phyloP scores from a whole-genome alignment of 2,113 vertebrate species.

The Vidua chalybeata region DNA sequence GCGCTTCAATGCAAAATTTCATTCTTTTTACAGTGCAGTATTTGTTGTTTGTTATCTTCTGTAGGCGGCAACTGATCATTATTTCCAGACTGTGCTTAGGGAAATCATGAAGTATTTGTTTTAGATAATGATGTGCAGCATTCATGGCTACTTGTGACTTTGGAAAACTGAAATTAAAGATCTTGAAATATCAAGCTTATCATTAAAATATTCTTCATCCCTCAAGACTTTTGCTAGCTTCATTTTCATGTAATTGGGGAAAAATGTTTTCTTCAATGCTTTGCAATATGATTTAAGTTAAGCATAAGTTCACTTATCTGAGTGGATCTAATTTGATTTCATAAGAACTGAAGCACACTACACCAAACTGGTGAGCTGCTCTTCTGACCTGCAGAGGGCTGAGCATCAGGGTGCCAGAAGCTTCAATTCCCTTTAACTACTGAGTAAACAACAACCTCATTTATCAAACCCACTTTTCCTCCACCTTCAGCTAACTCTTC shows the following conservation, averaged over 20 bases:
- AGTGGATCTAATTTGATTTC: constrained; percentile 42
- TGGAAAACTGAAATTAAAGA: constrained; percentile 48
- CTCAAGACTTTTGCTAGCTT: constrained; percentile 35
- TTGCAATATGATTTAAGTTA: constrained; percentile 39
- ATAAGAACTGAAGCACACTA: not conserved
- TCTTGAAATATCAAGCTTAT: constrained; percentile 49
- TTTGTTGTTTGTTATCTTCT: constrained; percentile 60
- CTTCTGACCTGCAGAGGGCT: constrained; percentile 1
- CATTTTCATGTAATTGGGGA: constrained; percentile 56
- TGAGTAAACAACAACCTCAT: not conserved
- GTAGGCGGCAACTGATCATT: constrained; percentile 53
- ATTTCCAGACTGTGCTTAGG: constrained; percentile 53
- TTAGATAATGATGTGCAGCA: constrained; percentile 56
- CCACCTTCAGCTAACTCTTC: not conserved
- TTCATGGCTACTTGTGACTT: constrained; percentile 35
- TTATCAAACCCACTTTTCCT: not conserved
- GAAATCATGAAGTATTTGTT: constrained; percentile 61
- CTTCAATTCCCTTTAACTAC: not conserved
- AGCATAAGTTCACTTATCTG: constrained; percentile 40
- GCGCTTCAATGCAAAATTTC: not conserved
- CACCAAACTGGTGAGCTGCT: not conserved
- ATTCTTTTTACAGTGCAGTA: constrained; percentile 23
- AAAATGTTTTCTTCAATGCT: constrained; percentile 32
- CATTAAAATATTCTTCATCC: constrained; percentile 31
- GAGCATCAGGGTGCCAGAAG: not conserved